Percentiles rank a stretch among this genome's conserved stretches.
phyloP scores from a whole-genome alignment of 2,888 invertebrate species.

The Incurvaria masculella region DNA sequence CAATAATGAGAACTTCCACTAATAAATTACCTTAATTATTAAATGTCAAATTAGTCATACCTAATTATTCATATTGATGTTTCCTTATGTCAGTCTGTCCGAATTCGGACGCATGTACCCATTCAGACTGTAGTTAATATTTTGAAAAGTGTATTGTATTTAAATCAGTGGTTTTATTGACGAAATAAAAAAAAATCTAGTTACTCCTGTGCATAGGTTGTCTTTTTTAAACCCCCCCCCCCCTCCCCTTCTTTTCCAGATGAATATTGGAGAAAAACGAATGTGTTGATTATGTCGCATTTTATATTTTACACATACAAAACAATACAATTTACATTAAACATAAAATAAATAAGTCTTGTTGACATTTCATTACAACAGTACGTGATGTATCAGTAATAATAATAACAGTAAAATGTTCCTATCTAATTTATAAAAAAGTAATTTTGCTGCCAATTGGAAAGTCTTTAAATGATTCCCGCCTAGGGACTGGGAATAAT shows the following conservation, averaged over 20 bases:
- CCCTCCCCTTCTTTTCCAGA: not conserved
- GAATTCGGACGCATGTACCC: conserved; percentile 28
- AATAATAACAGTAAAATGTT: conserved; percentile 5
- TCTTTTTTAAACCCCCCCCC: conserved; percentile 16
- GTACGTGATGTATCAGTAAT: conserved; percentile 26
- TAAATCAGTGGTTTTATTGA: conserved; percentile 49
- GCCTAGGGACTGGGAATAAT: conserved; percentile 1
- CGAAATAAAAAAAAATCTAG: conserved; percentile 35
- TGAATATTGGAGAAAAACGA: not conserved
- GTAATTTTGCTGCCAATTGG: conserved; percentile 3
- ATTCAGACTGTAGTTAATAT: conserved; percentile 38
- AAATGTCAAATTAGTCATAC: conserved; percentile 14
- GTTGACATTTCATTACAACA: conserved; percentile 24
- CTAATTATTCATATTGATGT: conserved; percentile 9
- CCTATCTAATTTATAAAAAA: conserved; percentile 7
- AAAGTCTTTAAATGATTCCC: not conserved
- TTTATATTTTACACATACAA: conserved; percentile 51
- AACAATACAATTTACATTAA: conserved; percentile 54
- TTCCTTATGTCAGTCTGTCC: conserved; percentile 25
- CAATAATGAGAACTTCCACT: conserved; percentile 1
- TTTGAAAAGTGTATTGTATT: conserved; percentile 35
- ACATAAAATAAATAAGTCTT: conserved; percentile 50
- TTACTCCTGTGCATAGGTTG: conserved; percentile 46
- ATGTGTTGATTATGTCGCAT: conserved; percentile 10
- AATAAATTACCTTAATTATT: conserved; percentile 20